Conservation (phyloP, 2,888 invertebrate genomes). For the Bombyx huttoni region DNA sequence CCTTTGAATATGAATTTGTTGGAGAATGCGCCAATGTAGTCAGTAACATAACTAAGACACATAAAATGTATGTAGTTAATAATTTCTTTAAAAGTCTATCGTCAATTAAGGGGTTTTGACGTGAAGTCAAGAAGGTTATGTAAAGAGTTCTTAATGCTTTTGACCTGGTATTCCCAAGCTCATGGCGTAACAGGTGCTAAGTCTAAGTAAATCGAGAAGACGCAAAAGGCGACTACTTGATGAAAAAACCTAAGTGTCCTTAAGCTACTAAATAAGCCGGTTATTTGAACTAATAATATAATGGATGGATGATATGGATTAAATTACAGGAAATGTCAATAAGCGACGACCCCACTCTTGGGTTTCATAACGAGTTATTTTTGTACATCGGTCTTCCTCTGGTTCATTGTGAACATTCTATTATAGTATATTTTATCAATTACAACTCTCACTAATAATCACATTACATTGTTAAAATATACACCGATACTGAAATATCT, state of each 20-base stretch:
- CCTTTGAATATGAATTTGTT: too few species aligned
- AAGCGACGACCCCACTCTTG: not conserved
- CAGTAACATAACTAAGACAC: not conserved
- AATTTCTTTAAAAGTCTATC: not conserved
- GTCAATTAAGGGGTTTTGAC: not conserved
- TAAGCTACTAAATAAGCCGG: not conserved
- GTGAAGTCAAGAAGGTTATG: constrained; percentile 1
- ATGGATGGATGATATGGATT: not conserved
- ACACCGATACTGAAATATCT: too few species aligned
- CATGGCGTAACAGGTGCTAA: constrained; percentile 2
- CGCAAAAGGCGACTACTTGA: not conserved
- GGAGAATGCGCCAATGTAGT: too few species aligned
- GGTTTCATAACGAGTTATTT: not conserved
- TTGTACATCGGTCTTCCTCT: not conserved
- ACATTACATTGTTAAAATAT: too few species aligned
- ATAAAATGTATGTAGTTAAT: not conserved
- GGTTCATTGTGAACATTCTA: not conserved
- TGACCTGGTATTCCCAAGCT: not conserved
- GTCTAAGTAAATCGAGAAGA: not conserved
- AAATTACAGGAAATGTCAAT: not conserved
- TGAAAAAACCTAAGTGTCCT: not conserved
- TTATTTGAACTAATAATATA: not conserved
- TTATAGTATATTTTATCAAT: too few species aligned
- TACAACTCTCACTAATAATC: too few species aligned
- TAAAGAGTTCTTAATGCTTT: not conserved